phyloP scores from a whole-genome alignment of 2,888 invertebrate genomes.

The Schizotus pectinicornis region DNA sequence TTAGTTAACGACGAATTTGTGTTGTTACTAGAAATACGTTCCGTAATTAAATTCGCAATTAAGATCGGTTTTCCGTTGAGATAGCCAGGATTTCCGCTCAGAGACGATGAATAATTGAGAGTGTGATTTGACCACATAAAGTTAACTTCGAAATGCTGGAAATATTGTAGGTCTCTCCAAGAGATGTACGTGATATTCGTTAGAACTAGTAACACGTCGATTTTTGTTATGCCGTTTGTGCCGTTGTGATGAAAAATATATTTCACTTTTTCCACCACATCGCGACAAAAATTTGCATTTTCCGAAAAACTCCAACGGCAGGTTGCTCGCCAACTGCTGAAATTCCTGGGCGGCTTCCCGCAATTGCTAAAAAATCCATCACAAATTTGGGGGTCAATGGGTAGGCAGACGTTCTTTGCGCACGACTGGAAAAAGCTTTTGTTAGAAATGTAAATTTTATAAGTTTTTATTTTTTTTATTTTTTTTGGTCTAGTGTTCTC shows the following conservation, averaged over 20 bases:
- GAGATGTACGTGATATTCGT: constrained; percentile 38
- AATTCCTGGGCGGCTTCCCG: constrained; percentile 32
- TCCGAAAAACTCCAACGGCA: constrained; percentile 36
- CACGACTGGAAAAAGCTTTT: constrained; percentile 48
- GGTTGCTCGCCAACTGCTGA: constrained; percentile 29
- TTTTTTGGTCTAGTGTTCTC: too few species aligned
- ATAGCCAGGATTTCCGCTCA: constrained; percentile 84
- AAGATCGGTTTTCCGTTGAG: constrained; percentile 69
- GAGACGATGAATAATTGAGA: constrained; percentile 43
- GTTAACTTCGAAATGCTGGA: constrained; percentile 49
- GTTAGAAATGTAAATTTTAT: too few species aligned
- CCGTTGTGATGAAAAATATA: constrained; percentile 58
- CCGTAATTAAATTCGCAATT: constrained; percentile 54
- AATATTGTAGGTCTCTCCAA: constrained; percentile 9
- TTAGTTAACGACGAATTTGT: constrained; percentile 14
- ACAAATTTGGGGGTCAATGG: constrained; percentile 48
- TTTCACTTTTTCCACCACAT: constrained; percentile 50
- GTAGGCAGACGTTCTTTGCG: constrained; percentile 51
- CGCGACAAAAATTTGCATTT: constrained; percentile 44
- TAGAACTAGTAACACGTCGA: constrained; percentile 49
- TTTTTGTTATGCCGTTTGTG: constrained; percentile 54
- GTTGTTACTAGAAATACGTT: constrained; percentile 46
- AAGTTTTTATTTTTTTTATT: too few species aligned
- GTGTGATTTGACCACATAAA: constrained; percentile 51
- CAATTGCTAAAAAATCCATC: constrained; percentile 46